Conservation (phyloP, 2,113 vertebrate genomes). For the Sylvietta virens region DNA sequence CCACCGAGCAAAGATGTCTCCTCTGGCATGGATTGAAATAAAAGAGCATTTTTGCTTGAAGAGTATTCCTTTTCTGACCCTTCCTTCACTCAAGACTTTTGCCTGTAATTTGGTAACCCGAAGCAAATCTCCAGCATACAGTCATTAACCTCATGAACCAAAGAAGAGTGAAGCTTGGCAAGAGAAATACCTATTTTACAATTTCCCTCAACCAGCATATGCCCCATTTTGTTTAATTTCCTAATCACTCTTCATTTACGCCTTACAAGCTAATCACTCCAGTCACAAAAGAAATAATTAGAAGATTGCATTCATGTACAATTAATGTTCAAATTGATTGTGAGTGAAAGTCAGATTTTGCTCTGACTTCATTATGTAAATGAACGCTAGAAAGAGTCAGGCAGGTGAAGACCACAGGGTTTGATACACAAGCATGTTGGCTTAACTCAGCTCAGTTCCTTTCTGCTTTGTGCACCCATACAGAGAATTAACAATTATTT, state of each 20-base stretch:
- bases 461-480: background rate
- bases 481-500: background rate
- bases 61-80: background rate
- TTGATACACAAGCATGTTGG: background rate
- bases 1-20: background rate
- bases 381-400: background rate
- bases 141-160: constrained; percentile 21
- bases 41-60: constrained; percentile 36
- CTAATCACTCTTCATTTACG: background rate
- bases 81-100: background rate
- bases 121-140: background rate
- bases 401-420: constrained; percentile 3
- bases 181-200: background rate
- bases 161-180: background rate
- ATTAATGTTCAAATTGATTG: constrained; percentile 11
- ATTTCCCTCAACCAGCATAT: background rate
- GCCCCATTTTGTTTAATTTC: background rate
- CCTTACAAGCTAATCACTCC: background rate
- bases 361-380: constrained; percentile 30
- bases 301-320: background rate
- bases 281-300: constrained; percentile 8
- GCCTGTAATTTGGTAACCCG: background rate
- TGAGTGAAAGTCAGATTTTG: background rate
- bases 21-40: constrained; percentile 25
- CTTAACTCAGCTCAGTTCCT: background rate